A percentile compares a stretch with the other conserved stretches of the same genome.
These are phyloP conservation scores for Helicoverpa assulta DNA, from an alignment of 2,888 invertebrate species.

Conservation along the genomic window DNA sequence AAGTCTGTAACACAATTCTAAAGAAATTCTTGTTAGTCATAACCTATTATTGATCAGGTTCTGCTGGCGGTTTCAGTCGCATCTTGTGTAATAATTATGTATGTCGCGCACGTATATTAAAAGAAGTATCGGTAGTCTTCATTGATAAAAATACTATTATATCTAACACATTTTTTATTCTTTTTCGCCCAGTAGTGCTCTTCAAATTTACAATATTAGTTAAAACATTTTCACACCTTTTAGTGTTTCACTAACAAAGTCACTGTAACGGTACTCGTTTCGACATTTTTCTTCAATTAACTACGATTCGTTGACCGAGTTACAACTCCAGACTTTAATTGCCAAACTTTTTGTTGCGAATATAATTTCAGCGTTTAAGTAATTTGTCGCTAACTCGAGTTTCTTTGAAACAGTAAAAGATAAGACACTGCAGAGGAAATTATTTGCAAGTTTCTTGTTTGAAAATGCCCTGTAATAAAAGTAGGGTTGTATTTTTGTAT, in stretches of 20 bases:
- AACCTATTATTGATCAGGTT: no score
- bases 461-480: background rate
- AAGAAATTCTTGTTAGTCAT: no score
- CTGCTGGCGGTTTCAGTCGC: no score
- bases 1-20: no score
- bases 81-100: no score
- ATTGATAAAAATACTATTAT: no score
- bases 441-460: slow-evolving; percentile 1
- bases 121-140: no score
- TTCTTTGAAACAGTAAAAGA: slow-evolving; percentile 8
- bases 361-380: slow-evolving; percentile 34
- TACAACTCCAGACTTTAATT: slow-evolving; percentile 42
- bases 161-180: no score
- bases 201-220: no score
- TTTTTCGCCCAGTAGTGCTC: no score
- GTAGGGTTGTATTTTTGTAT: no score
- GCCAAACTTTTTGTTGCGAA: slow-evolving; percentile 15
- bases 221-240: background rate
- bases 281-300: slow-evolving; percentile 38
- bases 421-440: slow-evolving; percentile 2
- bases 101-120: no score
- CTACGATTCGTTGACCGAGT: slow-evolving; percentile 52
- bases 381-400: slow-evolving; percentile 17
- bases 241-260: background rate
- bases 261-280: slow-evolving; percentile 23